A percentile compares a stretch with the other conserved stretches of the same genome.
These are phyloP conservation scores for Schizothorax lantsangensis DNA, from an alignment of 2,797 vertebrate species.

Conservation along the genomic window DNA sequence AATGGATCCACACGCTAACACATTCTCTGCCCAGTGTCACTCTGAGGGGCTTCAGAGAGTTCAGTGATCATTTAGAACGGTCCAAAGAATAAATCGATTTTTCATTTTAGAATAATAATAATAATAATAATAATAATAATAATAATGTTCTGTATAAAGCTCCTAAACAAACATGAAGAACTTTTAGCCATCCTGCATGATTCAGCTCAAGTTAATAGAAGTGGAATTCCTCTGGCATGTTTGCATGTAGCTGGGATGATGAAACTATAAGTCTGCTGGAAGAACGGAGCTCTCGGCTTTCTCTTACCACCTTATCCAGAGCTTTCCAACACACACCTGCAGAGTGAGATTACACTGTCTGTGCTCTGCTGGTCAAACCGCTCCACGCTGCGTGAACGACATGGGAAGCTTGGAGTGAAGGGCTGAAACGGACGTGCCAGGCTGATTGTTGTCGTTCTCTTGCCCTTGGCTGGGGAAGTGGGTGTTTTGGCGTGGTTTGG, in stretches of 20 bases:
- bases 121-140: no score
- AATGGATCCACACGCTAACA: neutral
- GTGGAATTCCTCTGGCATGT: neutral
- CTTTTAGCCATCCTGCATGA: neutral
- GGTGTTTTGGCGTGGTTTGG: neutral
- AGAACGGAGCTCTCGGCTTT: neutral
- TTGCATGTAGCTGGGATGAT: neutral
- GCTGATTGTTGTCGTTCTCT: slow-evolving; percentile 39
- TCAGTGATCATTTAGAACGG: neutral
- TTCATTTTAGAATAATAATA: neutral
- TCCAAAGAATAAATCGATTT: neutral
- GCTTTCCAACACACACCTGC: neutral
- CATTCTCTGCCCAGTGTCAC: neutral
- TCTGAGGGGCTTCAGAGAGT: neutral
- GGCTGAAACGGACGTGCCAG: slow-evolving; percentile 28
- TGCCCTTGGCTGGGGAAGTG: slow-evolving; percentile 23
- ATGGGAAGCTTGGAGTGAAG: neutral
- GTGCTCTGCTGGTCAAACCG: neutral
- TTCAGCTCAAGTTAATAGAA: neutral
- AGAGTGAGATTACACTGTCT: neutral
- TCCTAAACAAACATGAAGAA: neutral
- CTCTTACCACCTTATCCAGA: neutral
- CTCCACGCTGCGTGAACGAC: neutral
- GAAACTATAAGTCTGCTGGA: neutral
- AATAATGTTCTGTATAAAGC: no score